These are phyloP conservation scores for Drosophila multiciliata DNA, from an alignment of 2,888 invertebrate genomes.

Conservation along the genomic window DNA sequence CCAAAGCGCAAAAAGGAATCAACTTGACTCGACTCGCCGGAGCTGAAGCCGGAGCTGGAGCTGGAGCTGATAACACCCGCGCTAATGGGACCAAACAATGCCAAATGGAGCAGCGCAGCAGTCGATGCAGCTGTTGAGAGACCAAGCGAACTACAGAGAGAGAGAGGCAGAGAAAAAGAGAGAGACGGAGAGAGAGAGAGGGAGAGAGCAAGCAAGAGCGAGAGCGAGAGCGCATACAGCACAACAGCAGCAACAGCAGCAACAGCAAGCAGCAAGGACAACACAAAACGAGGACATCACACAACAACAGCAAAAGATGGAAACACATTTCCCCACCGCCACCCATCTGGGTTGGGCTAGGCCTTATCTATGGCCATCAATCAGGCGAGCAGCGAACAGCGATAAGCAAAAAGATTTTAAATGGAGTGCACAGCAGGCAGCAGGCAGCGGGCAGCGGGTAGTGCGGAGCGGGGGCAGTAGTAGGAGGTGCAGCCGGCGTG, in stretches of 20 bases:
- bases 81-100: constrained; percentile 84
- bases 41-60: constrained; percentile 56
- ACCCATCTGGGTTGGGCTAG: constrained; percentile 62
- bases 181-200: background rate
- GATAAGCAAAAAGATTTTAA: constrained; percentile 85
- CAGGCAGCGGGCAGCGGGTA: background rate
- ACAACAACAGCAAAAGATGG: constrained; percentile 53
- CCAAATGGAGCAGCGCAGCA: constrained; percentile 67
- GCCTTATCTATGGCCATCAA: constrained; percentile 85
- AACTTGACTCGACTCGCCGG: constrained; percentile 61
- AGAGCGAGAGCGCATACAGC: constrained; percentile 17
- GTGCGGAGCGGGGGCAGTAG: background rate
- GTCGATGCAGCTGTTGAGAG: constrained; percentile 47
- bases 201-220: background rate
- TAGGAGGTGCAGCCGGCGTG: background rate
- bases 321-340: constrained; percentile 9
- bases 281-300: constrained; percentile 60
- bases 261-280: constrained; percentile 43
- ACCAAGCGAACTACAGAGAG: constrained; percentile 8
- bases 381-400: constrained; percentile 84
- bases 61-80: constrained; percentile 82
- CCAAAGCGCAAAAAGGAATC: constrained; percentile 67
- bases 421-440: constrained; percentile 76
- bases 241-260: constrained; percentile 27
- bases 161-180: background rate